These are phyloP conservation scores for Parasteatoda lunata DNA, from an alignment of 2,888 invertebrate genomes.

Conservation along the genomic window DNA sequence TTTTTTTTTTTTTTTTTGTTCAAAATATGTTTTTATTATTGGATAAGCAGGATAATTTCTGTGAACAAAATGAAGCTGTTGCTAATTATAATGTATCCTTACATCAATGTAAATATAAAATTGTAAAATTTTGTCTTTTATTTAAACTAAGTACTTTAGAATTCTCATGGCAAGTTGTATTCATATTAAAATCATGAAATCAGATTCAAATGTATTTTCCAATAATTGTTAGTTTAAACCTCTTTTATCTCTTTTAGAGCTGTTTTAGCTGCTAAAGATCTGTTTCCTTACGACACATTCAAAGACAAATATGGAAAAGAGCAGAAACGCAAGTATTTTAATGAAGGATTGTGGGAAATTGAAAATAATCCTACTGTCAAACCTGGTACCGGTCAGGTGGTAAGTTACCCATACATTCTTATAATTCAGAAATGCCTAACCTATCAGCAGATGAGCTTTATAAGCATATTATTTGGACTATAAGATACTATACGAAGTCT, in stretches of 20 bases:
- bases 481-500: no score
- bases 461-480: no score
- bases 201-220: not conserved
- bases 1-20: no score
- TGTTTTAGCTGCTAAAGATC: slow-evolving; percentile 87
- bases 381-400: slow-evolving; percentile 57
- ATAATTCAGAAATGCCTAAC: no score
- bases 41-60: no score
- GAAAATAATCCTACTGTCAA: slow-evolving; percentile 80
- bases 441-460: no score
- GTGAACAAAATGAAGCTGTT: no score
- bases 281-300: slow-evolving; percentile 86
- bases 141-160: no score
- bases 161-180: not conserved
- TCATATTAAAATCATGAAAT: not conserved
- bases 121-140: no score
- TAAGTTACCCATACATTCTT: slow-evolving; percentile 24
- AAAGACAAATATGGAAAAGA: slow-evolving; percentile 86
- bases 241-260: slow-evolving; percentile 75
- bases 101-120: no score
- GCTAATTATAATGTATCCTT: no score
- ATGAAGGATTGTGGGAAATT: slow-evolving; percentile 90
- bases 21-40: no score
- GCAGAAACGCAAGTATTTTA: slow-evolving; percentile 86
- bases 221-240: not conserved